A percentile compares a stretch with the other conserved stretches of the same genome.
These are phyloP conservation scores for Panopea generosa DNA, from an alignment of 2,888 invertebrate species.

Conservation along the genomic window DNA sequence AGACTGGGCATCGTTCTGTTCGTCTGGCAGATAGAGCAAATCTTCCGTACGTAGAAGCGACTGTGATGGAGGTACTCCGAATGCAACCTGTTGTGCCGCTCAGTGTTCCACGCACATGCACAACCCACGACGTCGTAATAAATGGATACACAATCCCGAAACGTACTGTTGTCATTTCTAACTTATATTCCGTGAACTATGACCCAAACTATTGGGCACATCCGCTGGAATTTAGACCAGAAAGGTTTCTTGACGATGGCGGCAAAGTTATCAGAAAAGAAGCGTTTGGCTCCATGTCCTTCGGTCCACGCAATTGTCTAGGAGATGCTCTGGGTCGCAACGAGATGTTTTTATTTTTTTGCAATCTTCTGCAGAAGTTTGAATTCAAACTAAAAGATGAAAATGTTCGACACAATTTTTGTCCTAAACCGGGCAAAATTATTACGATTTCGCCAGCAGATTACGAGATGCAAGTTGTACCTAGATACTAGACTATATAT, in stretches of 20 bases:
- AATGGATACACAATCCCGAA: constrained; percentile 16
- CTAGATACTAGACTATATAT: too few species aligned
- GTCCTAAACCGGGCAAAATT: too few species aligned
- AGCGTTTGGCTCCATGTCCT: constrained; percentile 5
- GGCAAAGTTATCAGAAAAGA: constrained; percentile 1
- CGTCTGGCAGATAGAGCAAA: constrained; percentile 5
- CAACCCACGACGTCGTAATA: not conserved
- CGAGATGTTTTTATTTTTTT: constrained; percentile 13
- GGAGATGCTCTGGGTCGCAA: constrained; percentile 14
- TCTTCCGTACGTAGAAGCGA: constrained; percentile 13
- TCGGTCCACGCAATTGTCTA: constrained; percentile 9
- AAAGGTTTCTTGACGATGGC: not conserved
- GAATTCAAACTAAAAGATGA: too few species aligned
- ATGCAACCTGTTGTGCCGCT: too few species aligned
- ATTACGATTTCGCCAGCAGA: too few species aligned
- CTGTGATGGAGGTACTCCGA: constrained; percentile 4
- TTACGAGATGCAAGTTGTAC: too few species aligned
- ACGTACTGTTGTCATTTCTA: not conserved
- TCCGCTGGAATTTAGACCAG: constrained; percentile 11
- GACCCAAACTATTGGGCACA: constrained; percentile 13
- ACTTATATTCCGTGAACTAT: constrained; percentile 13
- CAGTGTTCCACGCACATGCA: constrained; percentile 3
- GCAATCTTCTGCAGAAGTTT: constrained; percentile 11
- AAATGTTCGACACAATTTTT: too few species aligned
- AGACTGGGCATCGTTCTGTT: not conserved